Conservation (phyloP, 1,140 invertebrate genomes). For the Gonatopus flavifemur region DNA sequence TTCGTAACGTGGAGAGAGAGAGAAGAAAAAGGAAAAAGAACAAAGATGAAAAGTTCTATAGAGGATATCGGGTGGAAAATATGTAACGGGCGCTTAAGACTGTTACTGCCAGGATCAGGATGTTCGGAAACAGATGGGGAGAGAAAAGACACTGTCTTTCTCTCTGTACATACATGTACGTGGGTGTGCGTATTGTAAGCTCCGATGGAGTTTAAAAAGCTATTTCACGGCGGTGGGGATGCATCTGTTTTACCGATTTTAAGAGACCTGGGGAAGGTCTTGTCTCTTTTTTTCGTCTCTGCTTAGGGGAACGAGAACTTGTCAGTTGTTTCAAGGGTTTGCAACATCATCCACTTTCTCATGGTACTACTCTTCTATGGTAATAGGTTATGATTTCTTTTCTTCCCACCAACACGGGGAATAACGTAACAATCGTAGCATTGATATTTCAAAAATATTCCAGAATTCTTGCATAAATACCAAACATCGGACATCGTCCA, state of each 20-base stretch:
- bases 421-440: too few relatives aligned
- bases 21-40: not conserved
- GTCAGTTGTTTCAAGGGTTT: conserved; percentile 30
- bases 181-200: conserved; percentile 15
- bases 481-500: too few relatives aligned
- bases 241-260: conserved; percentile 49
- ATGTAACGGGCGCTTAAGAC: conserved; percentile 40
- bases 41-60: not conserved
- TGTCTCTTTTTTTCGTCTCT: too few relatives aligned
- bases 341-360: too few relatives aligned
- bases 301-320: conserved; percentile 30
- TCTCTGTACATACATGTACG: too few relatives aligned
- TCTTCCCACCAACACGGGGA: too few relatives aligned
- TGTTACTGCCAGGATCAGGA: conserved; percentile 41
- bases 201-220: conserved; percentile 49
- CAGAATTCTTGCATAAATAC: too few relatives aligned
- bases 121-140: conserved; percentile 25
- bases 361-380: too few relatives aligned
- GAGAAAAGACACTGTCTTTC: conserved; percentile 11
- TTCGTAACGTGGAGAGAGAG: conserved; percentile 10
- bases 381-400: too few relatives aligned
- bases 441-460: too few relatives aligned
- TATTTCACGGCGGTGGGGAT: conserved; percentile 40
- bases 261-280: conserved; percentile 22
- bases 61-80: conserved; percentile 40